Conservation (phyloP, 2,113 vertebrate genomes). For the human region GRCh38 chr3:39505501-39506000, state of each 20-base stretch:
- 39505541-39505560: background rate
- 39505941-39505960: background rate
- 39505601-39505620: background rate
- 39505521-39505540: background rate
- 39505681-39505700: background rate
- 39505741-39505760: background rate
- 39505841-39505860: background rate
- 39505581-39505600: background rate
- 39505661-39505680: background rate
- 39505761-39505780: background rate
- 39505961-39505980: background rate
- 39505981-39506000: background rate
- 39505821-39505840: background rate
- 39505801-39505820: background rate
- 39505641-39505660: background rate
- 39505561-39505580: background rate
- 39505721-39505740: background rate
- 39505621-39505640: background rate
- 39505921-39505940: background rate
- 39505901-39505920: background rate
- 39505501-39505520: background rate
- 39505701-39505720: no score
- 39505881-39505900: background rate
- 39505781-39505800: background rate
- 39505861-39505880: background rate